Evolutionary conservation across 2,888 invertebrate species (phyloP).

Genomic region (Myopa testacea): DNA sequence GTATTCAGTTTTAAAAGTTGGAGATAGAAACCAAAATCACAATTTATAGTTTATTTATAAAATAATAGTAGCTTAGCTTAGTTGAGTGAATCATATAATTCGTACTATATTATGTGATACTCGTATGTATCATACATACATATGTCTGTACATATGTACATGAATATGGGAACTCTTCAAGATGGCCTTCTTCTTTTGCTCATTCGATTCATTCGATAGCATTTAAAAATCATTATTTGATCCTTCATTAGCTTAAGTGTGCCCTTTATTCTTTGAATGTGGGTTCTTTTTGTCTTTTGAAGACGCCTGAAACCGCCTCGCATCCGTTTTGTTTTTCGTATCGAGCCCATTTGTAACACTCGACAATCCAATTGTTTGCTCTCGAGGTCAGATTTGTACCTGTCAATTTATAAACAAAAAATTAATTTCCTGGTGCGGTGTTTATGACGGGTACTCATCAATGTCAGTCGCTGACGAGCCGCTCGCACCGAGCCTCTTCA

Average conservation of each 20-base stretch:
- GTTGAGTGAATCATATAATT: no score
- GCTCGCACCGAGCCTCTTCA: slow-evolving; percentile 10
- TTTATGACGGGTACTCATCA: slow-evolving; percentile 45
- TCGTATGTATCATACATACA: no score
- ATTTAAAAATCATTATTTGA: slow-evolving; percentile 5
- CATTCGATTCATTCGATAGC: not conserved
- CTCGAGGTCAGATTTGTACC: slow-evolving; percentile 44
- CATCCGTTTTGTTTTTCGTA: not conserved
- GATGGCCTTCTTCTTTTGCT: not conserved
- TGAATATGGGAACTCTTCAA: no score
- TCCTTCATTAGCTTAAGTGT: not conserved
- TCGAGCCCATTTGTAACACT: slow-evolving; percentile 7
- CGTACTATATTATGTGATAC: no score
- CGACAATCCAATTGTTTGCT: slow-evolving; percentile 27
- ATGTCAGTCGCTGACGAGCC: slow-evolving; percentile 25
- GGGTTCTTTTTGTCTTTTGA: not conserved
- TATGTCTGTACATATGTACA: no score
- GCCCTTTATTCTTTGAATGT: not conserved
- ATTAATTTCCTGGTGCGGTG: slow-evolving; percentile 18
- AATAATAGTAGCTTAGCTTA: not conserved
- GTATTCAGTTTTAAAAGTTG: no score
- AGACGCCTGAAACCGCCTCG: not conserved
- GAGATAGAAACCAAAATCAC: no score
- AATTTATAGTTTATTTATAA: not conserved
- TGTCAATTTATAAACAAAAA: slow-evolving; percentile 49